Evolutionary conservation across 2,113 vertebrate genomes (phyloP), one percentile per base, ranked within the genome.

Genomic region (Chaenogobius annularis): DNA sequence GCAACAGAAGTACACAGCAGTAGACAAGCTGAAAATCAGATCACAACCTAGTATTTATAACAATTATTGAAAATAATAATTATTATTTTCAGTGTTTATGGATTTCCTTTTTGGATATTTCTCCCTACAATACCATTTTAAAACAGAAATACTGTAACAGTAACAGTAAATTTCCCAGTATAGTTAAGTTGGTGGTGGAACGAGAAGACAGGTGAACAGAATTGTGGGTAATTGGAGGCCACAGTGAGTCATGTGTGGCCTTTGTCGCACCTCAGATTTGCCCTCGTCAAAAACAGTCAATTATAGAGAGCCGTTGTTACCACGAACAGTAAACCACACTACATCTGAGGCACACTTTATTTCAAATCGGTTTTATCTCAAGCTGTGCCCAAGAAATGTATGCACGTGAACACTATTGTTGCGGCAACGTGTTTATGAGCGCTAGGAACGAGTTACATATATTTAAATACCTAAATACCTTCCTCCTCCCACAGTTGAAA

Each of bases 191-290:
- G 10, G 55, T 55, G 62, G 67, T 58, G 50, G 40, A 35, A 54
- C 47, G 47, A 31, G 19, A 23, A 19, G 63, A 71, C 46, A 10
- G 37, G 47, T 54, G 66, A 73, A 74, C 31, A 40, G 47, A 62
- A 73, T 64, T 74, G 58, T 40, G 64, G 54, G 46, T 80, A 68
- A 83, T 50, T 67, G 82, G 75, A 62, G 75, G 58, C 43, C 52
- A 23, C 26, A 54, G 64, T 88, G 82, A 82, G 75, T 87, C 86
- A 81, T 81, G 52, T 70, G 74, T 66, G 80, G 76, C 74, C 74
- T 48, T 77, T 82, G 72, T 82, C 78, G 63, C 65, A 80, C 67
- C 71, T 5, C 7, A 7, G 74, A 59, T 66, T 75, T 77, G 77
- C 68, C 75, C 72, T 83, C 73, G 74, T 61, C 58, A 20, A 69